Percentiles rank a stretch among this genome's conserved stretches.
Evolutionary conservation across 2,113 vertebrate species (phyloP).

Genomic region (Porphyrio hochstetteri): DNA sequence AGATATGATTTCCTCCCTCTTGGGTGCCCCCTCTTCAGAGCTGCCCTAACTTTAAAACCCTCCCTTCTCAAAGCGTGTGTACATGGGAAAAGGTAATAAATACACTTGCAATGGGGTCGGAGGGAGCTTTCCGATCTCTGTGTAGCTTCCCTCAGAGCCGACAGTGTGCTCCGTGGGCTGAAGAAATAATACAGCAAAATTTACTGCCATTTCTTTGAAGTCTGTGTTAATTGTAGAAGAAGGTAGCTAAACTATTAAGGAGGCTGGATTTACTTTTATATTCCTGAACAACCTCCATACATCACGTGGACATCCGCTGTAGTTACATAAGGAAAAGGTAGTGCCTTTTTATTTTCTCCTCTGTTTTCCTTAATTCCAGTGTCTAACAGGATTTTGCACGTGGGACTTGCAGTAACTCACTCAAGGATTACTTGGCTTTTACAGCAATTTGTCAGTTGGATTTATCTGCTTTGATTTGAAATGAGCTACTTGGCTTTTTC

Average conservation of each 20-base stretch:
- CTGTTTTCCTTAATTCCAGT: neutral
- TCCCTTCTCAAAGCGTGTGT: fast-evolving
- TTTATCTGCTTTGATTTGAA: neutral
- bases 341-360: neutral
- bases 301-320: neutral
- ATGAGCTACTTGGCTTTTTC: neutral
- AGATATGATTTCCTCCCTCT: neutral
- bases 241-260: neutral
- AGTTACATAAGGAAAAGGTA: conserved; percentile 8
- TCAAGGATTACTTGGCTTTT: conserved; percentile 6
- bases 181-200: neutral
- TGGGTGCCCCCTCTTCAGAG: neutral
- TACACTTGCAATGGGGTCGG: neutral
- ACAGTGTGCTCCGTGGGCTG: neutral
- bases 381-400: conserved; percentile 20
- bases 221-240: neutral
- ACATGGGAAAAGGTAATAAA: neutral
- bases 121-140: neutral
- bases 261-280: neutral
- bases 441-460: neutral
- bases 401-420: neutral
- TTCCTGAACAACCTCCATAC: neutral
- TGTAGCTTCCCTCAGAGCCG: neutral
- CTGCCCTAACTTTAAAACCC: neutral
- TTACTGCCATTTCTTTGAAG: conserved; percentile 7